phyloP scores from a whole-genome alignment of 2,113 vertebrate species.

The Nesogale talazaci region DNA sequence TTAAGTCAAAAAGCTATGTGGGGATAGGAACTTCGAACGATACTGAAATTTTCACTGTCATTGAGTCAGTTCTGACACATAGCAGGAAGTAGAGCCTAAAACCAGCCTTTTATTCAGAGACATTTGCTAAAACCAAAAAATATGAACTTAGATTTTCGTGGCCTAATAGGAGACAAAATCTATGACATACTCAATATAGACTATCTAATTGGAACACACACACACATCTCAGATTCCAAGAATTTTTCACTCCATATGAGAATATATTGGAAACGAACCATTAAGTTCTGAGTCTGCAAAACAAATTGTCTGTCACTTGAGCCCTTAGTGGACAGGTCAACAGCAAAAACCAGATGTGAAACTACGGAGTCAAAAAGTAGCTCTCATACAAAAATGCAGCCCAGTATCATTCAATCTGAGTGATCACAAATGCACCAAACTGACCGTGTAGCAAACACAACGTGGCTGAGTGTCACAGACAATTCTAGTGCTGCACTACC shows the following conservation, averaged over 20 bases:
- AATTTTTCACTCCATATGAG: background rate
- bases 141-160: background rate
- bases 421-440: background rate
- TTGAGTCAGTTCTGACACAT: too few species aligned
- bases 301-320: background rate
- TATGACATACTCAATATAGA: background rate
- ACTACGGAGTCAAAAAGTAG: background rate
- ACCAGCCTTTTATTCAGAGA: background rate
- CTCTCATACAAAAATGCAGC: background rate
- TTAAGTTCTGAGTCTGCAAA: background rate
- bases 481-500: too few species aligned
- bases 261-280: constrained; percentile 39
- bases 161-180: constrained; percentile 10
- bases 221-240: background rate
- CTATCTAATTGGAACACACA: background rate
- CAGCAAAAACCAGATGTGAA: constrained; percentile 15
- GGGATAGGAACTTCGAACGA: background rate
- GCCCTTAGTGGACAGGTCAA: background rate
- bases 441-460: background rate
- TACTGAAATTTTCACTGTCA: too few species aligned
- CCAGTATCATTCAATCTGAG: background rate
- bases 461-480: too few species aligned
- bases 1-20: constrained; percentile 7
- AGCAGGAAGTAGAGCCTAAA: background rate
- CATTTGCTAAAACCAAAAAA: constrained; percentile 23